A percentile compares a stretch with the other conserved stretches of the same genome.
Conservation (phyloP, 64 coral and sea anemone species). For the Dendrophyllia cribrosa region DNA sequence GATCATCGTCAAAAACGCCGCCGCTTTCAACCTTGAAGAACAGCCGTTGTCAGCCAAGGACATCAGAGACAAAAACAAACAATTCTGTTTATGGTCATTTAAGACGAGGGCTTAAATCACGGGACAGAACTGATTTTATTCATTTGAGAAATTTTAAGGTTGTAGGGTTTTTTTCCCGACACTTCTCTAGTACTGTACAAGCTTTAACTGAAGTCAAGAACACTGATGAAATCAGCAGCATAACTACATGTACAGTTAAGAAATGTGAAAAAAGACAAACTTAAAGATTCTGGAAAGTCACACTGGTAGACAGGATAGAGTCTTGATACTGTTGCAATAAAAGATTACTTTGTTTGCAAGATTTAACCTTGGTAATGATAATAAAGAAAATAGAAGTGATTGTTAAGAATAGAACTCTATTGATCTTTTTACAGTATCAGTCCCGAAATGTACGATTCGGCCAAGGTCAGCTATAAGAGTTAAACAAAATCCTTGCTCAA, state of each 20-base stretch:
- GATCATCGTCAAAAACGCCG: slow-evolving; percentile 31
- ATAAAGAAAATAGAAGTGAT: not conserved
- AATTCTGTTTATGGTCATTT: not conserved
- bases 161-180: too few relatives aligned
- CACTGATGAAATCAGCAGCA: too few relatives aligned
- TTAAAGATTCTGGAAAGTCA: not conserved
- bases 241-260: too few relatives aligned
- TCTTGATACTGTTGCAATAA: too few relatives aligned
- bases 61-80: not conserved
- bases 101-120: not conserved
- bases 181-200: too few relatives aligned
- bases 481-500: not conserved
- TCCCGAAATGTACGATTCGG: not conserved
- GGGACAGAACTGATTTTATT: not conserved
- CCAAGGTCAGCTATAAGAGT: slow-evolving; percentile 30
- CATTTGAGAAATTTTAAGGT: too few relatives aligned
- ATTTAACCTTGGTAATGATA: not conserved
- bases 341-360: too few relatives aligned
- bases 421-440: not conserved
- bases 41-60: not conserved
- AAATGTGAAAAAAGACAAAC: too few relatives aligned
- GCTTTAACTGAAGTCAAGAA: too few relatives aligned
- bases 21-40: slow-evolving; percentile 46
- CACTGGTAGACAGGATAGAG: not conserved
- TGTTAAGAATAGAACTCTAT: not conserved